Evolutionary conservation across 2,113 vertebrate species (phyloP).

Genomic region (Pungitius pungitius): DNA sequence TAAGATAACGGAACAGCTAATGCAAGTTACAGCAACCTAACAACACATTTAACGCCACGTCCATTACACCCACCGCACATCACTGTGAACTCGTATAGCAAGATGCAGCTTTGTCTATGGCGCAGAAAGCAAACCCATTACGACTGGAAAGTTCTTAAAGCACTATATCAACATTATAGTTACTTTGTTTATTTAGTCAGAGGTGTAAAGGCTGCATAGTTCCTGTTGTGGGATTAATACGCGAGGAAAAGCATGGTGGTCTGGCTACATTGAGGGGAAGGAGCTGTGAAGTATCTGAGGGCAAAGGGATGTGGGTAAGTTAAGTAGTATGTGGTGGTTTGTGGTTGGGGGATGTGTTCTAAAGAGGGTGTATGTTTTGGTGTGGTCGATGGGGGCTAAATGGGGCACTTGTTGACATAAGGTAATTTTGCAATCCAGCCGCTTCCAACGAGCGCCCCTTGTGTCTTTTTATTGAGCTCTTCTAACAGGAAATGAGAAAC

Average conservation of each 20-base stretch:
- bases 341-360: slow-evolving; percentile 37
- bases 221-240: slow-evolving; percentile 33
- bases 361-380: slow-evolving; percentile 51
- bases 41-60: slow-evolving; percentile 12
- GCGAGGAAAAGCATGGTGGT: slow-evolving; percentile 41
- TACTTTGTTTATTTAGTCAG: slow-evolving; percentile 42
- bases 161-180: slow-evolving; percentile 26
- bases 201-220: slow-evolving; percentile 28
- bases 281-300: slow-evolving; percentile 47
- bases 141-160: slow-evolving; percentile 12
- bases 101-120: too few relatives aligned
- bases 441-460: slow-evolving; percentile 37
- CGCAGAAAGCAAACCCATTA: slow-evolving; percentile 12
- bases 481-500: slow-evolving; percentile 27
- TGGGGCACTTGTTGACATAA: slow-evolving; percentile 55
- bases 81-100: slow-evolving; percentile 4
- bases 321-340: slow-evolving; percentile 56
- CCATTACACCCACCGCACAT: slow-evolving; percentile 7
- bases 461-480: slow-evolving; percentile 25
- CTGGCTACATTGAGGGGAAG: slow-evolving; percentile 8
- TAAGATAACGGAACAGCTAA: not conserved
- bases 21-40: not conserved
- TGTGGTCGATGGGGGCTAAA: slow-evolving; percentile 62
- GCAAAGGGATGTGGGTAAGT: slow-evolving; percentile 51
- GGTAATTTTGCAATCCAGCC: slow-evolving; percentile 35